Evolutionary conservation across 2,888 invertebrate genomes (phyloP), one percentile per base, ranked within the genome.

Genomic region (Acleris emargana): DNA sequence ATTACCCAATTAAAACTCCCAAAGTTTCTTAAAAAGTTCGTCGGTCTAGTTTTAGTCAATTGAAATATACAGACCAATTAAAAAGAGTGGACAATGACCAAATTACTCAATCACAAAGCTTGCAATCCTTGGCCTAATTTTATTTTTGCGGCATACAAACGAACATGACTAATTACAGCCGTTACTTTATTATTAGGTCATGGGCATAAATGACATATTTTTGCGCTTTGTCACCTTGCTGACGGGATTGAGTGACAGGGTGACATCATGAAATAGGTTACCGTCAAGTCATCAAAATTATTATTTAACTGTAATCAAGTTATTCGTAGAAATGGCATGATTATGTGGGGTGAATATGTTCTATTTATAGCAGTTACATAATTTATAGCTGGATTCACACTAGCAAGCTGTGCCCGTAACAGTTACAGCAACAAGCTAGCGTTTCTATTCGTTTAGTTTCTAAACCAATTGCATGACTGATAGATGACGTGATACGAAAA

Each of bases 201-300:
- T 11, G 59, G 53, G n/a, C 52, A 38, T 13, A 51, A 57, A 22
- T 52, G 58, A 59, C 28, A 58, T 47, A 53, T 64, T 59, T 58
- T 59, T 25, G 64, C 59, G 25, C 18, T 11, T 59, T 54, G 49
- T 54, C 53, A 54, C 54, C 59, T 64, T 42, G 47, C 38, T 53
- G 59, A 42, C 28, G 4, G 64, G 53, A 54, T 53, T n/a, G 59
- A 54, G 49, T 64, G 64, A 64, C 59, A n/a, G 58, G 22, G 25
- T 64, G 53, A 64, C 64, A 64, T 64, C 64, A 59, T 54, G 52
- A 28, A 58, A 64, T 59, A 28, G 18, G 38, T 59, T 20, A 59
- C 7, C 17, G 58, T 16, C 49, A 50, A 54, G 49, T 64, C 64
- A 59, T 38, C 25, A 2, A 42, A 3, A 22, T 59, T 54, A 42